Evolutionary conservation across 2,888 invertebrate genomes (phyloP).

Genomic region (Kryphioiulus occultus): DNA sequence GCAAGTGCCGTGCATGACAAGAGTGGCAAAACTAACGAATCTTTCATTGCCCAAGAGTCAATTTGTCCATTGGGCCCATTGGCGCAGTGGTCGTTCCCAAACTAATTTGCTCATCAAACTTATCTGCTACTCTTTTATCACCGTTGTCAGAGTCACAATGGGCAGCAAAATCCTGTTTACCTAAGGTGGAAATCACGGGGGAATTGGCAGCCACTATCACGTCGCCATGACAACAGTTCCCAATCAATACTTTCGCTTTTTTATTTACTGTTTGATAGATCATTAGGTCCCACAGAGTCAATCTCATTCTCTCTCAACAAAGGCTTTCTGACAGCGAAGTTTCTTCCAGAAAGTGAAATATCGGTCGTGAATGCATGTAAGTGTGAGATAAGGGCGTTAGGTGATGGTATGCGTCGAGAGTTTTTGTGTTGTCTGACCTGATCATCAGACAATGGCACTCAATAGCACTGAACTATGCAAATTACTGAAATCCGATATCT

Average conservation of each 20-base stretch:
- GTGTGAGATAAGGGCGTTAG: neutral
- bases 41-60: no score
- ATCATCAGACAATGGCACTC: neutral
- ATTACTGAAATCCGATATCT: neutral
- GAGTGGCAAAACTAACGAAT: neutral
- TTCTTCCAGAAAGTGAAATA: no score
- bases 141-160: neutral
- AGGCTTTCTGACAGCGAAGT: neutral
- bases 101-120: neutral
- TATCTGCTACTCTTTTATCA: neutral
- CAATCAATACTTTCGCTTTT: neutral
- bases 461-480: neutral
- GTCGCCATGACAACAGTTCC: neutral
- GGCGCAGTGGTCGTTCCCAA: neutral
- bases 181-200: neutral
- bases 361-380: neutral
- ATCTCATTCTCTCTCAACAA: neutral
- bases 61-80: neutral
- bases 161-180: neutral
- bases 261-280: slow-evolving; percentile 5
- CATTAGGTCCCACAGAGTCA: neutral
- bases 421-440: neutral
- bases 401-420: neutral
- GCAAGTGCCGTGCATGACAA: neutral
- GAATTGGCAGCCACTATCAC: neutral